These are phyloP conservation scores for Pomphorhynchus laevis DNA, from an alignment of 1,140 invertebrate species.

Conservation along the genomic window DNA sequence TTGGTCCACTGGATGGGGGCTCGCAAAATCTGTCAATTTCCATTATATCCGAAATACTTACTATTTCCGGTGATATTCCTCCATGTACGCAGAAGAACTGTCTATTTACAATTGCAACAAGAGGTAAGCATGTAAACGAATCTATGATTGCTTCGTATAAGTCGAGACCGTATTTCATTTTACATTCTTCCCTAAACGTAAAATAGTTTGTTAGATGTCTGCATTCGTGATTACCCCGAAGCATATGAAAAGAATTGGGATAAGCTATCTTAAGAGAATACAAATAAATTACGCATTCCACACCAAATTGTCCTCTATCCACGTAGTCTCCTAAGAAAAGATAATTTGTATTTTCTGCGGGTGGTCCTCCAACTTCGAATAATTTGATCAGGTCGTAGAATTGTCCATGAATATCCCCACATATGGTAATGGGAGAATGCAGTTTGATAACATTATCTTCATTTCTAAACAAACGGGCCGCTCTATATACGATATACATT, in stretches of 20 bases:
- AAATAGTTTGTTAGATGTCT: slow-evolving; percentile 99
- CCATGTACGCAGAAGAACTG: slow-evolving; percentile 99
- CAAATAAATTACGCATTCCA: slow-evolving; percentile 97
- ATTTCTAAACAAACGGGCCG: not conserved
- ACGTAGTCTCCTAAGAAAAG: slow-evolving; percentile 99
- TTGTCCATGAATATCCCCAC: slow-evolving; percentile 96
- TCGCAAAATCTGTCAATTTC: slow-evolving; percentile 1
- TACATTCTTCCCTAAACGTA: slow-evolving; percentile 99
- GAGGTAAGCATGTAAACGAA: slow-evolving; percentile 87
- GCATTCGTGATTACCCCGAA: slow-evolving; percentile 97
- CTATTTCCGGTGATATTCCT: slow-evolving; percentile 79
- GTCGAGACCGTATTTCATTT: slow-evolving; percentile 97
- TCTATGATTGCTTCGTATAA: slow-evolving; percentile 99
- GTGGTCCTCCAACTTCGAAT: slow-evolving; percentile 89
- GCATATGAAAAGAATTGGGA: slow-evolving; percentile 77
- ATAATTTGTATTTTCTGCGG: slow-evolving; percentile 75
- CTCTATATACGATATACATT: not conserved
- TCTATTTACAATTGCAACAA: slow-evolving; percentile 97
- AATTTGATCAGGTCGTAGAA: slow-evolving; percentile 99
- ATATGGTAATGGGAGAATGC: slow-evolving; percentile 26
- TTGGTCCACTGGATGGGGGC: slow-evolving; percentile 2
- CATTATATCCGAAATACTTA: slow-evolving; percentile 1
- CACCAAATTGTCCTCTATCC: slow-evolving; percentile 98
- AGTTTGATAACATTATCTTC: not conserved
- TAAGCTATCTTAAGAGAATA: slow-evolving; percentile 96